Evolutionary conservation across 2,113 vertebrate species (phyloP).

Genomic region (Pelvicachromis taeniatus): DNA sequence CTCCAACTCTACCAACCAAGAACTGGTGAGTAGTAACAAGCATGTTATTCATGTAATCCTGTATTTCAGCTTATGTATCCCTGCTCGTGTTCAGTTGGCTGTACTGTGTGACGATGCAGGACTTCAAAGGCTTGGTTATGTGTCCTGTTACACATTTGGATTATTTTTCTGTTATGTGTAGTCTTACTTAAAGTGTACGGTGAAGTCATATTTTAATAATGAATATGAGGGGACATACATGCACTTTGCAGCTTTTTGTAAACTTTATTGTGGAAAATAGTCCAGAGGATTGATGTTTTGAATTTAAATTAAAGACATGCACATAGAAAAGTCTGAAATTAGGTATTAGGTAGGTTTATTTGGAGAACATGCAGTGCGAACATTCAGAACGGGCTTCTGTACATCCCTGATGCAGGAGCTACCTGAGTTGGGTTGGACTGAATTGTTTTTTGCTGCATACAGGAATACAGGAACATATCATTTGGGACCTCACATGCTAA

Average conservation of each 20-base stretch:
- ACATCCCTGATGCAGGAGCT: not conserved
- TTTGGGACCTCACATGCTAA: not conserved
- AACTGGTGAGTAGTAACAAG: slow-evolving; percentile 86
- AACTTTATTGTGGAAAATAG: not conserved
- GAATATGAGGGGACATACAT: not conserved
- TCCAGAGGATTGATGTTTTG: not conserved
- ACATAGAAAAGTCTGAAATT: not conserved
- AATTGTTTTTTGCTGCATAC: not conserved
- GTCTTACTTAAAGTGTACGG: not conserved
- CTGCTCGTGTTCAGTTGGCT: not conserved
- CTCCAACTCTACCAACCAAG: slow-evolving; percentile 99
- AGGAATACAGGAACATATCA: not conserved
- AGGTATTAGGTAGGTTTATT: not conserved
- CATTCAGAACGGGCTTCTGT: not conserved
- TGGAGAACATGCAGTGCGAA: not conserved
- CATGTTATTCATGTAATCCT: not conserved
- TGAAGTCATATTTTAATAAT: not conserved
- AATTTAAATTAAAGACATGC: not conserved
- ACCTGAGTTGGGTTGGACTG: not conserved
- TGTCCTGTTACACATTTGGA: not conserved
- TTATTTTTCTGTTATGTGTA: not conserved
- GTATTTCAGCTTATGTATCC: not conserved
- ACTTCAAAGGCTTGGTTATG: not conserved
- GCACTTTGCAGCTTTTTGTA: not conserved
- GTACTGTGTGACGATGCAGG: not conserved